phyloP scores from a whole-genome alignment of 1,140 invertebrate species.

The Wiebesia pumilae region DNA sequence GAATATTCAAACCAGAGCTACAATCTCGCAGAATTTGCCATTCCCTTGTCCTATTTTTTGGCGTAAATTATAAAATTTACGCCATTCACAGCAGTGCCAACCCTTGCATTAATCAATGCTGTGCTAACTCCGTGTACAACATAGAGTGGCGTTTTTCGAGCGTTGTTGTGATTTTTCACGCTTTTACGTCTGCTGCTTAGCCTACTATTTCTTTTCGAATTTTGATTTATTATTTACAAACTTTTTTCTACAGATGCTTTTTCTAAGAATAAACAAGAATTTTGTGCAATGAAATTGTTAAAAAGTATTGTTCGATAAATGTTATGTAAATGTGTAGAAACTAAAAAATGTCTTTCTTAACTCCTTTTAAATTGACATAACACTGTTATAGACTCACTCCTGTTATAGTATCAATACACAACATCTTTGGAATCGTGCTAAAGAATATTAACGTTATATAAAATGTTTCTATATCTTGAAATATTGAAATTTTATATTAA shows the following conservation, averaged over 20 bases:
- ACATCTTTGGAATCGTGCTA: too few relatives aligned
- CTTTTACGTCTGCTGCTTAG: neutral
- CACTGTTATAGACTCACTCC: too few relatives aligned
- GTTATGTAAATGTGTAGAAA: too few relatives aligned
- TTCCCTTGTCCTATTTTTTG: neutral
- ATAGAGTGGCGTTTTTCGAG: neutral
- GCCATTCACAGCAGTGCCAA: neutral
- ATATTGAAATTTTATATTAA: too few relatives aligned
- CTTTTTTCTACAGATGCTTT: neutral
- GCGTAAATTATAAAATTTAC: neutral
- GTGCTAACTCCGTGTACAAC: constrained; percentile 28
- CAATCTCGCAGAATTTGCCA: neutral
- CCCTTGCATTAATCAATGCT: constrained; percentile 33
- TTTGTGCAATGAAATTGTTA: too few relatives aligned
- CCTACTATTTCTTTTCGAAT: neutral
- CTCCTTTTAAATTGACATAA: too few relatives aligned
- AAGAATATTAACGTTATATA: too few relatives aligned
- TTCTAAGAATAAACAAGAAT: neutral
- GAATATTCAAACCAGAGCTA: neutral
- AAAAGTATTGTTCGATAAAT: too few relatives aligned
- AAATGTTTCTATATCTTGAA: too few relatives aligned
- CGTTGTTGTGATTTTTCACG: constrained; percentile 24
- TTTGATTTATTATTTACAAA: constrained; percentile 32
- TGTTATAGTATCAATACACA: too few relatives aligned
- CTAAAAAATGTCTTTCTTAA: too few relatives aligned